Percentiles rank a stretch among this genome's conserved stretches.
Evolutionary conservation across 2,888 invertebrate genomes (phyloP).

Genomic region (Callinectes sapidus): DNA sequence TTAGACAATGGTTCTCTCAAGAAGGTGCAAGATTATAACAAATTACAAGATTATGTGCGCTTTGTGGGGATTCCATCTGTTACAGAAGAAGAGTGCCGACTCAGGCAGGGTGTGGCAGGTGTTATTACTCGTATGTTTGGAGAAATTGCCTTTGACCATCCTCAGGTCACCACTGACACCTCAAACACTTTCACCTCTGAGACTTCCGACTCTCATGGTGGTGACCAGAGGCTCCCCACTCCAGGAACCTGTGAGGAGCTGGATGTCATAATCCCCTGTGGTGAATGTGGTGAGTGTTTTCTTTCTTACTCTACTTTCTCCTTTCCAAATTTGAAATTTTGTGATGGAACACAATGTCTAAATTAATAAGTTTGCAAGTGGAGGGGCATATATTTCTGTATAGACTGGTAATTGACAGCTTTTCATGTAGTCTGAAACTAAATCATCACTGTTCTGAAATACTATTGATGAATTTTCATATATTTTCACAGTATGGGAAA

Average conservation of each 20-base stretch:
- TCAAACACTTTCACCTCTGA: constrained; percentile 60
- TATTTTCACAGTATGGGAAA: too few relatives aligned
- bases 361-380: too few relatives aligned
- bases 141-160: constrained; percentile 62
- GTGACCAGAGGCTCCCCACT: constrained; percentile 34
- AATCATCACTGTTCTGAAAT: too few relatives aligned
- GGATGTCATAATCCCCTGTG: constrained; percentile 1
- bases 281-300: neutral
- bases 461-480: too few relatives aligned
- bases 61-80: constrained; percentile 65
- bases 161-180: constrained; percentile 46
- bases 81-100: constrained; percentile 63
- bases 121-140: constrained; percentile 69
- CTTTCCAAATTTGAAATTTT: neutral
- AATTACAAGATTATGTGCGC: constrained; percentile 62
- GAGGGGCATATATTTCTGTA: too few relatives aligned
- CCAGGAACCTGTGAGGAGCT: constrained; percentile 15
- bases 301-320: neutral
- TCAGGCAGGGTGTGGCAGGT: constrained; percentile 70
- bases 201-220: constrained; percentile 41
- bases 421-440: too few relatives aligned
- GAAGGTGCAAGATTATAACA: constrained; percentile 63
- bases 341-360: neutral
- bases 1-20: constrained; percentile 59
- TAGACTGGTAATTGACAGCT: too few relatives aligned